A percentile compares a stretch with the other conserved stretches of the same genome.
Conservation (phyloP, 1,140 invertebrate species). For the Bombus ignitus region DNA sequence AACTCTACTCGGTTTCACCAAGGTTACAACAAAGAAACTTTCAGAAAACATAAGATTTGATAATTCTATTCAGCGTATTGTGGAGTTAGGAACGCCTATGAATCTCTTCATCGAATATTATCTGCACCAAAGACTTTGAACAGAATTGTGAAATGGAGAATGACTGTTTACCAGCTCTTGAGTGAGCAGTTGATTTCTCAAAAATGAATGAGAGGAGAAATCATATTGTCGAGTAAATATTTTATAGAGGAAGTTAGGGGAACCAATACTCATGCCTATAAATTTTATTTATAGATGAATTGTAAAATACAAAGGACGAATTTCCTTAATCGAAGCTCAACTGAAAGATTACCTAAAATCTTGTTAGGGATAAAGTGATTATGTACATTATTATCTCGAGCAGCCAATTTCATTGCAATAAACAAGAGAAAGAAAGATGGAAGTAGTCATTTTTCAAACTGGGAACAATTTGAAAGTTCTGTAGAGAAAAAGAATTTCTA, state of each 20-base stretch:
- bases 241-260: neutral
- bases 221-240: neutral
- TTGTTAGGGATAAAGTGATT: neutral
- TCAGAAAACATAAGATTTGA: conserved; percentile 68
- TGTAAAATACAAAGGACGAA: conserved; percentile 19
- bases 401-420: conserved; percentile 36
- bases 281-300: neutral
- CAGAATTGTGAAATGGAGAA: neutral
- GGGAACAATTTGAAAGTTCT: conserved; percentile 67
- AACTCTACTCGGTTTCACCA: conserved; percentile 86
- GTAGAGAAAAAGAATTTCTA: conserved; percentile 33
- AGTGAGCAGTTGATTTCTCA: neutral
- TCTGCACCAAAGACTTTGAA: neutral
- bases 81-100: neutral
- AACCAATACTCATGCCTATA: conserved; percentile 1
- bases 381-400: neutral
- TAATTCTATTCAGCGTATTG: conserved; percentile 2
- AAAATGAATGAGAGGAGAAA: neutral
- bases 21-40: conserved; percentile 76
- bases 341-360: neutral
- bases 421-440: neutral
- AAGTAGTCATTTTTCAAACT: conserved; percentile 43
- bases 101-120: neutral
- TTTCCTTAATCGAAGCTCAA: conserved; percentile 4
- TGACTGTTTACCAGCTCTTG: neutral